Base-by-base conservation (phyloP, 2,888 invertebrate species). In the Anorthoa munda region DNA sequence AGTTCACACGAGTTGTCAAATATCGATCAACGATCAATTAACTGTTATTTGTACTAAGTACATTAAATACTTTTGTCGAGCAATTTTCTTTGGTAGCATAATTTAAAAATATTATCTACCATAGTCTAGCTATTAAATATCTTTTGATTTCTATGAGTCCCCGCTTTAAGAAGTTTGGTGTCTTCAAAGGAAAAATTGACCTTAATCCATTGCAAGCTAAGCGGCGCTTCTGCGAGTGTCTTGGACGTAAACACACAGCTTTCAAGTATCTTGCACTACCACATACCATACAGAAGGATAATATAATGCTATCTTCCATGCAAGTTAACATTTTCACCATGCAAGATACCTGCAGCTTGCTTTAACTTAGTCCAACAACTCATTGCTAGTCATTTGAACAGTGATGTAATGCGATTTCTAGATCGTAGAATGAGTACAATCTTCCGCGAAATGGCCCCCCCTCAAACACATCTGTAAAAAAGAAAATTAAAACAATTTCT, bases 341-440 rank as follows among this genome's bases (percentile, higher is more conserved):
- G 26, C 67, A 60, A 76, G 50, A 45, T 55, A 55, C 68, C 48
- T 26, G 58, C 23, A 59, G 46, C 11, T 50, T 55, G 31, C 65
- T 23, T 9, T 3, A 3, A 23, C 59, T 71, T 50, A 61, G 53
- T 53, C 59, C 63, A 77, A 72, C 60, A 45, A 18, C 58, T 77
- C 63, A 79, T 4, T 56, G 55, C 79, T 89, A 96, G 80, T 96
- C 96, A 76, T 94, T 95, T 39, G 96, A 96, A 86, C 94, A 95
- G 72, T 95, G 86, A 77, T 96, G 95, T 46, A 95, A 85, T 9
- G 95, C 95, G 69, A 96, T 90, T 81, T 95, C 94, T 73, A 96
- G 85, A 82, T 96, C 96, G 83, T 94, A 89, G 85, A 96, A 95
- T 0, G 95, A 95, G 86, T 91, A 95, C 50, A 93, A 82, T 65